Conservation (phyloP, 2,888 invertebrate species). For the Campopleginae sp. region DNA sequence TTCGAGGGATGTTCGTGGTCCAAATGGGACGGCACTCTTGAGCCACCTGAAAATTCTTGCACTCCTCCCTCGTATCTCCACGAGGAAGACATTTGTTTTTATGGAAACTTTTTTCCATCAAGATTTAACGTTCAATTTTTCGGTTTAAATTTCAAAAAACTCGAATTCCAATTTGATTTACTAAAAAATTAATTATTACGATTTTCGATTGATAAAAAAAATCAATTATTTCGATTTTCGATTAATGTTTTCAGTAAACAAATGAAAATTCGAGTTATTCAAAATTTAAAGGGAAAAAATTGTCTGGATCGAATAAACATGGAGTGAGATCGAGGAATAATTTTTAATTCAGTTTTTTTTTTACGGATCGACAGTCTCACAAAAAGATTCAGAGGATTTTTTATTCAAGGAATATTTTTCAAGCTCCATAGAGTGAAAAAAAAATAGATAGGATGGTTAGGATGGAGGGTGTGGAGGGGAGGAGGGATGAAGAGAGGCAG, state of each 20-base stretch:
- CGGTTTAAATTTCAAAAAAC: too few relatives aligned
- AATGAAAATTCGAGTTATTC: too few relatives aligned
- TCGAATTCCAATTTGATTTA: too few relatives aligned
- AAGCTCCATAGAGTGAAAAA: not conserved
- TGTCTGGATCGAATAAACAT: constrained; percentile 1
- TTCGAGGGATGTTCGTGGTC: constrained; percentile 4
- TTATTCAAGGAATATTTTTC: too few relatives aligned
- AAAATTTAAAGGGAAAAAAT: too few relatives aligned
- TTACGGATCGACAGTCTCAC: not conserved
- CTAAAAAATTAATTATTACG: too few relatives aligned
- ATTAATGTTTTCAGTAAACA: too few relatives aligned
- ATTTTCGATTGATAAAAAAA: too few relatives aligned
- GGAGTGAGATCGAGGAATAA: not conserved
- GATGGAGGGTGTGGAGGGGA: constrained; percentile 59
- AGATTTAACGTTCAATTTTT: too few relatives aligned
- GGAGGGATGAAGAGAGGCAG: constrained; percentile 67
- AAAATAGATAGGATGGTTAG: constrained; percentile 39
- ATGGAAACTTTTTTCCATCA: too few relatives aligned
- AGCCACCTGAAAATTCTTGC: constrained; percentile 39
- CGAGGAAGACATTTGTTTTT: constrained; percentile 43
- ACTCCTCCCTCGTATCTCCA: constrained; percentile 21
- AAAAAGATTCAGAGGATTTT: not conserved
- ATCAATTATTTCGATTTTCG: too few relatives aligned
- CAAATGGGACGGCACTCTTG: constrained; percentile 63
- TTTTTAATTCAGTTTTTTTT: not conserved